Evolutionary conservation across 1,140 invertebrate genomes (phyloP).

Genomic region (Bicyclus anynana): DNA sequence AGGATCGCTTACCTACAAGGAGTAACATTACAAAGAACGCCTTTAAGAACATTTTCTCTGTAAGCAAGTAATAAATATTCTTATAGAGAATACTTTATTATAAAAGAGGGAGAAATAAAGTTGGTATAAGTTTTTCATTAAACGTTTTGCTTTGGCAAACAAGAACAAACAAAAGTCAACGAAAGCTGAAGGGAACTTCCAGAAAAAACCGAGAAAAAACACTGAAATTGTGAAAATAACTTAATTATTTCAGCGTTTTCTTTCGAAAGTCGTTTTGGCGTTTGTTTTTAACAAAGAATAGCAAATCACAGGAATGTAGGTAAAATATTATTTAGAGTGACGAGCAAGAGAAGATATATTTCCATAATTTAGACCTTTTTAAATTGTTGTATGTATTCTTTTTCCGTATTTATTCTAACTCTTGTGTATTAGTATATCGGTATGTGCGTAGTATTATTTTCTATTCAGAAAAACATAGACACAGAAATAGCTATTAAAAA

Average conservation of each 20-base stretch:
- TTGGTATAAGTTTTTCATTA: neutral
- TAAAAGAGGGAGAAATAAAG: neutral
- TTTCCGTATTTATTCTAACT: too few species aligned
- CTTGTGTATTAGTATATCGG: too few species aligned
- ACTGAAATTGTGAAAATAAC: neutral
- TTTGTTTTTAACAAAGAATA: neutral
- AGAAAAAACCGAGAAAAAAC: neutral
- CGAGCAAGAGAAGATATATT: neutral
- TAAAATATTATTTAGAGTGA: neutral
- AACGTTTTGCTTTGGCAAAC: neutral
- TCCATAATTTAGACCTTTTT: neutral
- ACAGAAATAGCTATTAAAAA: too few species aligned
- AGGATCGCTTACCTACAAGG: too few species aligned
- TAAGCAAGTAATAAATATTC: too few species aligned
- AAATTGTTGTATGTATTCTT: neutral
- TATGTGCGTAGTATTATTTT: too few species aligned
- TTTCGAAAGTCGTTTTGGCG: neutral
- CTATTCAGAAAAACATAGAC: too few species aligned
- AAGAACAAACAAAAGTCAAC: neutral
- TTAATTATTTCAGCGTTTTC: neutral
- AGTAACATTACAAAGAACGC: too few species aligned
- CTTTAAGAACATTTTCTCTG: too few species aligned
- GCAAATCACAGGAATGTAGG: neutral
- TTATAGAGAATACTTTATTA: neutral
- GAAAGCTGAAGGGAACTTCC: neutral